Conservation (phyloP, 2,797 vertebrate species). For the Propithecus perrieri region DNA sequence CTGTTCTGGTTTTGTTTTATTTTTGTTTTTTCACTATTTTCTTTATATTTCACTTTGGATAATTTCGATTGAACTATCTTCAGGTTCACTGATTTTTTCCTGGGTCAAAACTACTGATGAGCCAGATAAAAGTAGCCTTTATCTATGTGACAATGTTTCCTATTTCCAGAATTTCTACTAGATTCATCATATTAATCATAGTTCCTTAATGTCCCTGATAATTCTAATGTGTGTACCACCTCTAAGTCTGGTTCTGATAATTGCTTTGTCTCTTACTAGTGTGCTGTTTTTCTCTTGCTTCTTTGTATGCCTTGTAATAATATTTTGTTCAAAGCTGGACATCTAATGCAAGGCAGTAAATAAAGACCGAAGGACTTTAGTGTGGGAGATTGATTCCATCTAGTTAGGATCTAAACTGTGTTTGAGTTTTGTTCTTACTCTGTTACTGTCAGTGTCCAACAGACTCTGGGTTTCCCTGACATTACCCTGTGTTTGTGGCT, state of each 20-base stretch:
- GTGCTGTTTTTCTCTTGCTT: background rate
- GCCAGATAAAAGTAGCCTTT: background rate
- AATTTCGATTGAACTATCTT: background rate
- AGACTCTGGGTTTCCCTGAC: background rate
- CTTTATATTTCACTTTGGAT: background rate
- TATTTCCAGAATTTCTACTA: background rate
- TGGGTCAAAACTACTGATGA: background rate
- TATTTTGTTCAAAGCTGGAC: conserved; percentile 26
- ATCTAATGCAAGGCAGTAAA: background rate
- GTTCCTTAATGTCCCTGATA: background rate
- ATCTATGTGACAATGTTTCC: background rate
- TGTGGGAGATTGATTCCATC: background rate
- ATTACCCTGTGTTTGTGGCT: background rate
- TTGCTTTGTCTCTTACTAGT: background rate
- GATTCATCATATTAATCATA: background rate
- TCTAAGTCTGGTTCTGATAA: background rate
- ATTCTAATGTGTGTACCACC: background rate
- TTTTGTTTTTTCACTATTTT: background rate
- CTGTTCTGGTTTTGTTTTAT: background rate
- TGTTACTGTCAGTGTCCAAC: background rate
- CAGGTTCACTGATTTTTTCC: background rate
- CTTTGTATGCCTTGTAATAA: background rate
- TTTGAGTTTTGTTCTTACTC: background rate
- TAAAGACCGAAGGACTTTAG: background rate
- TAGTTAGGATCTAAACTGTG: background rate